A percentile compares a stretch with the other conserved stretches of the same genome.
These are phyloP conservation scores for Fragum whitleyi DNA, from an alignment of 2,888 invertebrate species.

Conservation along the genomic window DNA sequence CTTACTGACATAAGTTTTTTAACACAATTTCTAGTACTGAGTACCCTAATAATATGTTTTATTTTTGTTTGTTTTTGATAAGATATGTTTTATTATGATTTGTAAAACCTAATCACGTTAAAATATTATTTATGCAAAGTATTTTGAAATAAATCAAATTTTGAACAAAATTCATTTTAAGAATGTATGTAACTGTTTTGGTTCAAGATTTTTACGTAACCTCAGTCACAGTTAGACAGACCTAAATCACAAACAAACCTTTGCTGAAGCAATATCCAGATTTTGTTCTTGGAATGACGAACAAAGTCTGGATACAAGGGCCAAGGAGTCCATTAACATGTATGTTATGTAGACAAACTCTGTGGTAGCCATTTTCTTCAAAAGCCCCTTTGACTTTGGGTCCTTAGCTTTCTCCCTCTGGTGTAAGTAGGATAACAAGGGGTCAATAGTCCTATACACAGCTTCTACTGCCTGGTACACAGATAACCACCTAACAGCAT, in stretches of 20 bases:
- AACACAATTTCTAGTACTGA: no score
- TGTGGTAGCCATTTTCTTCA: slow-evolving; percentile 33
- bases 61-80: slow-evolving; percentile 8
- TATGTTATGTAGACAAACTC: slow-evolving; percentile 41
- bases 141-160: slow-evolving; percentile 1
- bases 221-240: no score
- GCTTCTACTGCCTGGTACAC: slow-evolving; percentile 18
- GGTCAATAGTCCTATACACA: slow-evolving; percentile 39
- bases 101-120: no score
- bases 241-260: slow-evolving; percentile 27
- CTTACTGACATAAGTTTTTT: no score
- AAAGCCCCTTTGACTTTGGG: slow-evolving; percentile 36
- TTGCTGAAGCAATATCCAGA: slow-evolving; percentile 41
- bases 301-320: slow-evolving; percentile 44
- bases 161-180: background rate
- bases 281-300: slow-evolving; percentile 35
- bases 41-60: no score
- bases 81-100: slow-evolving; percentile 9
- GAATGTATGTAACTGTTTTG: slow-evolving; percentile 4
- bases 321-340: slow-evolving; percentile 44
- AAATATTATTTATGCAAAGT: background rate
- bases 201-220: background rate
- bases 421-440: slow-evolving; percentile 32
- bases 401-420: slow-evolving; percentile 38
- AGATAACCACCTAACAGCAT: slow-evolving; percentile 31